Conservation (phyloP, 1,140 invertebrate species). For the Macrobrachium nipponense region DNA sequence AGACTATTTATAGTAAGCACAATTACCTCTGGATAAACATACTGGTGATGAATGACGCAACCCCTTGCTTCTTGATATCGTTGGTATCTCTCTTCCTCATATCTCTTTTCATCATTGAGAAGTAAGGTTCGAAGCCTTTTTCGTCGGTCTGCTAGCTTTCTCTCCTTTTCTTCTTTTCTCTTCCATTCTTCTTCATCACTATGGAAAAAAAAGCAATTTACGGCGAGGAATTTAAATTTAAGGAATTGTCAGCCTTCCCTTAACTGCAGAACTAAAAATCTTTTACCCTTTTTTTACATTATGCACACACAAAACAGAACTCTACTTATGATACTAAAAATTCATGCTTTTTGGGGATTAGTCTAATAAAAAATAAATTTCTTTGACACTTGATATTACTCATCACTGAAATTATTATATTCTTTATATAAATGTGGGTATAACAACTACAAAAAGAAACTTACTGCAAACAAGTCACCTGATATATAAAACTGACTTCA, state of each 20-base stretch:
- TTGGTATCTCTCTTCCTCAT: constrained; percentile 42
- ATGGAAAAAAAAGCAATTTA: neutral
- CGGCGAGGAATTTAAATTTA: too few species aligned
- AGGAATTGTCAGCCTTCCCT: too few species aligned
- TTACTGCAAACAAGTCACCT: too few species aligned
- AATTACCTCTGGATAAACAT: constrained; percentile 50
- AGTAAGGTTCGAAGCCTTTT: constrained; percentile 27
- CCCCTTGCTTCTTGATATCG: constrained; percentile 31
- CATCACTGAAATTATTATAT: too few species aligned
- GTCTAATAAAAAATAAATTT: too few species aligned
- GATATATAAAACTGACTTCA: too few species aligned
- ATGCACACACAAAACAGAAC: neutral
- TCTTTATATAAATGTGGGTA: too few species aligned
- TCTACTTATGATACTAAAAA: neutral
- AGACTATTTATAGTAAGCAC: neutral
- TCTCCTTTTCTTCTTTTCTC: constrained; percentile 46
- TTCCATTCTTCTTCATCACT: constrained; percentile 49
- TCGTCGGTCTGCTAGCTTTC: constrained; percentile 35
- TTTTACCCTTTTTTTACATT: neutral
- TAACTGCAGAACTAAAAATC: too few species aligned
- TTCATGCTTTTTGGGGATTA: neutral
- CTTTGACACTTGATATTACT: too few species aligned
- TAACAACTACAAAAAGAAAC: too few species aligned
- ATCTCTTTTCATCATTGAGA: constrained; percentile 42
- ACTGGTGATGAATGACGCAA: constrained; percentile 34